Percentiles rank a stretch among this genome's conserved stretches.
phyloP scores from a whole-genome alignment of 2,113 vertebrate species.

The Uria aalge region DNA sequence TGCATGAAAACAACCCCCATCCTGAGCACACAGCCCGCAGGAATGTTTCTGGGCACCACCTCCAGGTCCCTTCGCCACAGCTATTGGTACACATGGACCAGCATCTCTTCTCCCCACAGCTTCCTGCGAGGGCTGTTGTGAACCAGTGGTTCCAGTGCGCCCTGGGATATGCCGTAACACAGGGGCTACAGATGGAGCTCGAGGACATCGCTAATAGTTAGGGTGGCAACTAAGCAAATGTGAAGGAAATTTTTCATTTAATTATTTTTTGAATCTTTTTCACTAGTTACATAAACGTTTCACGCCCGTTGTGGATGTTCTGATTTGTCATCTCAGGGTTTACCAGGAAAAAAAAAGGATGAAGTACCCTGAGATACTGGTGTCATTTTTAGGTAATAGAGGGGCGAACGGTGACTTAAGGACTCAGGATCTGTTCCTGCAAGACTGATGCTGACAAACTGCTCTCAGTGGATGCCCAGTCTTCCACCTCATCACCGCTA shows the following conservation, averaged over 20 bases:
- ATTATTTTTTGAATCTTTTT: not conserved
- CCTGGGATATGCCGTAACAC: not conserved
- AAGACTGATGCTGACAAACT: not conserved
- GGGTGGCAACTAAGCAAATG: not conserved
- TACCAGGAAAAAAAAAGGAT: not conserved
- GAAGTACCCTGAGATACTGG: not conserved
- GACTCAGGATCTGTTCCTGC: not conserved
- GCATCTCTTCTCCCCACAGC: not conserved
- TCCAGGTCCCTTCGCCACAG: not conserved
- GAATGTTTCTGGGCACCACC: not conserved
- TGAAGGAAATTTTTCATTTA: not conserved
- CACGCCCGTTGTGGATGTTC: not conserved
- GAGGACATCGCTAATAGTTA: not conserved
- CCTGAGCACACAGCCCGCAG: not conserved
- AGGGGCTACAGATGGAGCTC: not conserved
- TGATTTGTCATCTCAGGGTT: not conserved
- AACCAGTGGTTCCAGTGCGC: not conserved
- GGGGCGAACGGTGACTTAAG: not conserved
- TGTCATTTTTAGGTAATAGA: accelerated
- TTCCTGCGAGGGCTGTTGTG: not conserved
- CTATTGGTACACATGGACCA: not conserved
- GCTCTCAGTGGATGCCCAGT: not conserved
- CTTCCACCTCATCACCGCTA: not conserved
- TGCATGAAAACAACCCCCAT: not conserved
- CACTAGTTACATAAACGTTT: not conserved